These are phyloP conservation scores for Lucilia sericata DNA, from an alignment of 1,140 invertebrate species.

Conservation along the genomic window DNA sequence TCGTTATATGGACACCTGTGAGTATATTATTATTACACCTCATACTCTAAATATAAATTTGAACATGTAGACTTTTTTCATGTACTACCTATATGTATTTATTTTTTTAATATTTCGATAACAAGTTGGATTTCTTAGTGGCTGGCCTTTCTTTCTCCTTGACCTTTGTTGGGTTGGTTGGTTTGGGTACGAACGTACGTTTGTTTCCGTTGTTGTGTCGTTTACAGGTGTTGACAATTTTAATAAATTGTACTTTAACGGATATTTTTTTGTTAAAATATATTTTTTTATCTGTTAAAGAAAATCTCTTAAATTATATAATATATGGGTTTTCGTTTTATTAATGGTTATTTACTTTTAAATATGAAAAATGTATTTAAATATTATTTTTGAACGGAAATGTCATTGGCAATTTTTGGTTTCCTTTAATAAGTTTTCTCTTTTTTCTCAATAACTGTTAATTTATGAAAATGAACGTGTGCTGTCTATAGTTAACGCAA, in stretches of 20 bases:
- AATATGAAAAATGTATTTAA: slow-evolving; percentile 3
- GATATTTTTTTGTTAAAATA: slow-evolving; percentile 14
- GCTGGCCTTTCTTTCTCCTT: background rate
- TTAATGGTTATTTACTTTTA: slow-evolving; percentile 17
- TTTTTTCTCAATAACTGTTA: background rate
- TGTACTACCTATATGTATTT: background rate
- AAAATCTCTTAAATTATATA: background rate
- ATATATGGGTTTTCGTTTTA: background rate
- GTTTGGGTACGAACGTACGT: background rate
- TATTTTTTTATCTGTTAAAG: slow-evolving; percentile 2
- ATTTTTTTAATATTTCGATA: background rate
- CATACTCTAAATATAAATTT: background rate
- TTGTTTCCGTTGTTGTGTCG: background rate
- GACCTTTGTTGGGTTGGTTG: background rate
- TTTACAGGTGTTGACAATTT: slow-evolving; percentile 42
- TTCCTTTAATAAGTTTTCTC: background rate
- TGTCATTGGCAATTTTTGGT: slow-evolving; percentile 26
- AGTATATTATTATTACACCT: slow-evolving; percentile 43
- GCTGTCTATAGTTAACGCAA: background rate
- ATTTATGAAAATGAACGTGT: background rate
- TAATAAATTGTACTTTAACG: slow-evolving; percentile 40
- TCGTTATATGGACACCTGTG: slow-evolving; percentile 35
- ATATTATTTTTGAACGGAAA: slow-evolving; percentile 10
- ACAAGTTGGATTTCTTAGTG: background rate
- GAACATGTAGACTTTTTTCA: too few species aligned